Base-by-base conservation (phyloP, 2,113 vertebrate genomes). In the Gracilinanus agilis region DNA sequence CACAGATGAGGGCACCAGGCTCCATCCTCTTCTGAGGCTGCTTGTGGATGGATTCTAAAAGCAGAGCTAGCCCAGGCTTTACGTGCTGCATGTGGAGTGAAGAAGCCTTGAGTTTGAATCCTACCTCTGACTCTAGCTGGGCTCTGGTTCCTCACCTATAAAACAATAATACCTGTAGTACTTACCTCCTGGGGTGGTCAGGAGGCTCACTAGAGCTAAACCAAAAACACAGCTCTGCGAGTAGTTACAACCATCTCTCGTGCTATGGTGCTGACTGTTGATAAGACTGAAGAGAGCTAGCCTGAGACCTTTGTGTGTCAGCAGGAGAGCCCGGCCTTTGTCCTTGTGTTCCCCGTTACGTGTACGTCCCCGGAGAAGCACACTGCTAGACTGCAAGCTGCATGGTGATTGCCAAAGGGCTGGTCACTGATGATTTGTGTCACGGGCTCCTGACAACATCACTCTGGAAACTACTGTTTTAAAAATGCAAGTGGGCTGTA, bases 11-110 rank as follows among this genome's bases (percentile, higher is more conserved):
- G 49, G 27, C 61, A 67, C 44, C 88, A 90, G 21, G 61, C 49
- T 92, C 0, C 75, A 12, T 24, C 44, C 91, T 83, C 75, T 58
- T 1, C 13, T 34, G 11, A 44, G 29, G 44, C 34, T 40, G 10
- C 24, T 54, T 96, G 67, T 95, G 83, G 67, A 44, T 58, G 49
- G 67, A 90, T 13, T 49, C 29, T 55, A 61, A 88, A 94, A 89
- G 6, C 3, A n/a, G 91, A 49, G 29, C n/a, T n/a, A 25, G 40
- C 88, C 44, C 9, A 55, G 34, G 40, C 40, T 44, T 12, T 19
- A 40, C 54, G 44, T 54, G 29, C 53, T 88, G 2, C 0, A 61
- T 49, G 25, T 49, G 11, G 34, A 10, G 67, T 90, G n/a, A 67
- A 67, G 53, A 29, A 88, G 34, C 54, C 27, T 34, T 0, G 2